Conservation (phyloP, 2,797 vertebrate genomes). For the Enoplosus armatus region DNA sequence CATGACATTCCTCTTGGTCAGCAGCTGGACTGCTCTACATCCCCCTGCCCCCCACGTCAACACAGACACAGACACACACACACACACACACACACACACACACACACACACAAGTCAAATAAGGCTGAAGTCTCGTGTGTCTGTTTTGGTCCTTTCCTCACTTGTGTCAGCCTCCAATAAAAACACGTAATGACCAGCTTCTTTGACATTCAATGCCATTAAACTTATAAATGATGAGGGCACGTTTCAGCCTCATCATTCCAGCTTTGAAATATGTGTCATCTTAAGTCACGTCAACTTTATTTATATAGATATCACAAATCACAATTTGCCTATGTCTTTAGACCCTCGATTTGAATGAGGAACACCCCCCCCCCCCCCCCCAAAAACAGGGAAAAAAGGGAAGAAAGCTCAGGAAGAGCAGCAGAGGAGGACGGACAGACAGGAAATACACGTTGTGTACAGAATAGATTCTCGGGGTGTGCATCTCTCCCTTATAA, state of each 20-base stretch:
- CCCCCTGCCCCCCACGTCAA: background rate
- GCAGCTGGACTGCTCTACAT: constrained; percentile 18
- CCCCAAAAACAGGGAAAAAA: too few relatives aligned
- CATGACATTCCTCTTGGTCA: constrained; percentile 48
- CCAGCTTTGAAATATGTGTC: background rate
- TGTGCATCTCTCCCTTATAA: too few relatives aligned
- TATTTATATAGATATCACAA: too few relatives aligned
- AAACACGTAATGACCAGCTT: background rate
- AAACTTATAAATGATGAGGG: background rate
- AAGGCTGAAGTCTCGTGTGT: background rate
- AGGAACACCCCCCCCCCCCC: too few relatives aligned
- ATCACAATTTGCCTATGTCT: too few relatives aligned
- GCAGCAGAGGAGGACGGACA: too few relatives aligned
- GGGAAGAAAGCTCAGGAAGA: too few relatives aligned
- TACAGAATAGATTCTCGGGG: too few relatives aligned
- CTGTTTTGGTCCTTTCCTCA: background rate
- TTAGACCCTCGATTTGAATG: too few relatives aligned
- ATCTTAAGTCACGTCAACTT: too few relatives aligned
- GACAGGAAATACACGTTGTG: too few relatives aligned
- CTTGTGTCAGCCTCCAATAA: background rate
- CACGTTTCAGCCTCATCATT: background rate
- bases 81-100: constrained; percentile 2
- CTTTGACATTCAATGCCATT: background rate
- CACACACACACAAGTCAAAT: background rate
- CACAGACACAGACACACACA: constrained; percentile 6